Evolutionary conservation across 2,888 invertebrate genomes (phyloP), one percentile per base, ranked within the genome.

Genomic region (Parnassius mnemosyne): DNA sequence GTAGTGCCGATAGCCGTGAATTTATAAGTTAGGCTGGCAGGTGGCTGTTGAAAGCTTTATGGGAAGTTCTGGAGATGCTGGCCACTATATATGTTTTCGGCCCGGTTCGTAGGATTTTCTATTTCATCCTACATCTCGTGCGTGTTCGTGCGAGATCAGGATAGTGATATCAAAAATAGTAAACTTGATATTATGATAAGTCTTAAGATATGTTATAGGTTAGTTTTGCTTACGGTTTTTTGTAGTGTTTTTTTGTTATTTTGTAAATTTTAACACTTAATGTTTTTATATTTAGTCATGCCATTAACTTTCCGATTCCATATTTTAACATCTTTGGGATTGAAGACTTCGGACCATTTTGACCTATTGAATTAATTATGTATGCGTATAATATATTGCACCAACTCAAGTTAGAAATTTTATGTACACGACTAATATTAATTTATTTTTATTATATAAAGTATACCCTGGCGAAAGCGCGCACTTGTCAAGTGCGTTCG

Each of bases 71-170:
- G 77, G 79, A 78, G 80, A 78, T 78, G 81, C 80, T 81, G 91
- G 92, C 92, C 92, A 87, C 83, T 83, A 81, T 87, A 92, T 92
- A 92, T 92, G 91, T 92, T 92, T 90, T 88, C 85, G 91, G 92
- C 88, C 90, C 84, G 84, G 83, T 84, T 84, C 80, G 80, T 85
- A 85, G 83, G 83, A 83, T 84, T 83, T 84, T 85, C 83, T 83
- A 76, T 78, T 81, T 81, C 79, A 72, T 72, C 74, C 77, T 73
- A 68, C 66, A 67, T 64, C 66, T 68, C 69, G 66, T 66, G 64
- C 74, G n/a, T 49, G 72, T 66, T 69, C 74, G 71, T 71, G 66
- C 69, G 69, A 68, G 77, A 67, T 71, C 74, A 76, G 79, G 82
- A 78, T 79, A 80, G 85, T 85, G 85, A 88, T 88, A 87, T 85